These are phyloP conservation scores for Amblyopsis hoosieri DNA, from an alignment of 2,797 vertebrate genomes.

Conservation along the genomic window DNA sequence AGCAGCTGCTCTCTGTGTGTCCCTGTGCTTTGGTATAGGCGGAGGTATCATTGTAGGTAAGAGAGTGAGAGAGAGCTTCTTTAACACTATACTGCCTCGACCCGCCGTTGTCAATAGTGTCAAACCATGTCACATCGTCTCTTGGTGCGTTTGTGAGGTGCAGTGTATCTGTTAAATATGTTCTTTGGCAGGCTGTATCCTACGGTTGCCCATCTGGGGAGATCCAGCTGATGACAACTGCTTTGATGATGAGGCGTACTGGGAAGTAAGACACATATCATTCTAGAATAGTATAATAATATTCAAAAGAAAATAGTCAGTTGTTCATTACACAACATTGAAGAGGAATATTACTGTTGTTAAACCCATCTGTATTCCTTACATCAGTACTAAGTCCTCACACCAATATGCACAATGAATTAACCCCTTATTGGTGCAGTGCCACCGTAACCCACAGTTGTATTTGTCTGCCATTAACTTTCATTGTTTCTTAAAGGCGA, in stretches of 20 bases:
- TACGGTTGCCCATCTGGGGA: slow-evolving; percentile 92
- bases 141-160: not conserved
- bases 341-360: too few relatives aligned
- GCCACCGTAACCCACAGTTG: too few relatives aligned
- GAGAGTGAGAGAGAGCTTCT: slow-evolving; percentile 27
- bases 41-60: slow-evolving; percentile 91
- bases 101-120: not conserved
- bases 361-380: too few relatives aligned
- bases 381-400: too few relatives aligned
- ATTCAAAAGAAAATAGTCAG: too few relatives aligned
- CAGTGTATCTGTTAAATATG: not conserved
- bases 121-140: too few relatives aligned
- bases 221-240: slow-evolving; percentile 89
- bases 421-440: too few relatives aligned
- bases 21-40: slow-evolving; percentile 86
- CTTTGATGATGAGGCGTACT: slow-evolving; percentile 90
- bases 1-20: slow-evolving; percentile 87
- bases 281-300: not conserved
- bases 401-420: too few relatives aligned
- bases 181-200: slow-evolving; percentile 80
- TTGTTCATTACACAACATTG: too few relatives aligned
- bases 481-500: too few relatives aligned
- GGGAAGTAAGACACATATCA: slow-evolving; percentile 84
- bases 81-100: not conserved
- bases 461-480: too few relatives aligned